A percentile compares a stretch with the other conserved stretches of the same genome.
These are phyloP conservation scores for Progne subis DNA, from an alignment of 2,113 vertebrate species.

Conservation along the genomic window DNA sequence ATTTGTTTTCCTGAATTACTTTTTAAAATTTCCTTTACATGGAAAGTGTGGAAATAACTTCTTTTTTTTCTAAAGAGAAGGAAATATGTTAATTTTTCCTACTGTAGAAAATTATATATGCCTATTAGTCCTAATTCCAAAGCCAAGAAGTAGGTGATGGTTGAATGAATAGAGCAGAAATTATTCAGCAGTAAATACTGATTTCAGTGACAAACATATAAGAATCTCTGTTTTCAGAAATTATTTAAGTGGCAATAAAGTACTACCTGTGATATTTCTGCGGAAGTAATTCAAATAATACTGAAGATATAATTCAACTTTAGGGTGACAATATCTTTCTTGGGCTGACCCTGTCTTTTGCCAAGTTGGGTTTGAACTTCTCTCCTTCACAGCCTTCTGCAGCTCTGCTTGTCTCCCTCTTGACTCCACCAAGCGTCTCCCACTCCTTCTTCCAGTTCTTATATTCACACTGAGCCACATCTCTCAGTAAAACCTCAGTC, in stretches of 20 bases:
- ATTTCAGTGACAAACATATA: background rate
- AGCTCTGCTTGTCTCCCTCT: background rate
- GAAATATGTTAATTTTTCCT: background rate
- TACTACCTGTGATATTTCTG: background rate
- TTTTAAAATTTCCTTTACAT: fast-evolving
- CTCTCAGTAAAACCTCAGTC: background rate
- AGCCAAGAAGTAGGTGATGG: background rate
- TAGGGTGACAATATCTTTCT: background rate
- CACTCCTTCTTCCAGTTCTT: background rate
- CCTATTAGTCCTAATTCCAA: background rate
- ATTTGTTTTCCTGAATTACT: background rate
- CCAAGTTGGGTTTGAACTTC: background rate
- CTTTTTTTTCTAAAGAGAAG: background rate
- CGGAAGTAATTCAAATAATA: background rate
- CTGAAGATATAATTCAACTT: background rate
- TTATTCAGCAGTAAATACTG: background rate
- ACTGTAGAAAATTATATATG: fast-evolving
- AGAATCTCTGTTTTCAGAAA: background rate
- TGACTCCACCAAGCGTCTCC: background rate
- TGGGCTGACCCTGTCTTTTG: background rate
- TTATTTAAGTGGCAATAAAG: background rate
- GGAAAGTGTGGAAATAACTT: background rate
- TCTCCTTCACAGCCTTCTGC: background rate
- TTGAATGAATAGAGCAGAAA: background rate
- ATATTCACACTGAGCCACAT: background rate